Evolutionary conservation across 2,797 vertebrate species (phyloP).

Genomic region (Dendrocincla tyrannina): DNA sequence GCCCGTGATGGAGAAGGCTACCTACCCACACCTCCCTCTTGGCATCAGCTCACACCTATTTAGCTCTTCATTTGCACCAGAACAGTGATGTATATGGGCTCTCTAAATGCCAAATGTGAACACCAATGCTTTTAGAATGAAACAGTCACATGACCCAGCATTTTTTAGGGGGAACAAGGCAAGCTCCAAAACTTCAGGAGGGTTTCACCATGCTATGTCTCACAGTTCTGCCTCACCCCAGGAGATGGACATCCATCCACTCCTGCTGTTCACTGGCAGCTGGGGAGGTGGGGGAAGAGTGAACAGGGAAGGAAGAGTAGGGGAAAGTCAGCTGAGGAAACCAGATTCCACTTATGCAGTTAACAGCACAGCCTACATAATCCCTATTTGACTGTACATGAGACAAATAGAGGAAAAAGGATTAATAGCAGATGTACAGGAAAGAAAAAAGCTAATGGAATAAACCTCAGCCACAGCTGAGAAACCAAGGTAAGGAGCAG

Average conservation of each 20-base stretch:
- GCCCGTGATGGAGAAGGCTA: not conserved
- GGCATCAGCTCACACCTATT: not conserved
- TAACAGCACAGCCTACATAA: not conserved
- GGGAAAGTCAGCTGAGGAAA: conserved; percentile 5
- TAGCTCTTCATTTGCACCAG: not conserved
- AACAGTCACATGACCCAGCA: accelerated
- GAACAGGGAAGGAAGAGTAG: not conserved
- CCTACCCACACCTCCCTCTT: not conserved
- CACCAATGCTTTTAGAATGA: not conserved
- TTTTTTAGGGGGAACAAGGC: not conserved
- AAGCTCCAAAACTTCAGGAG: not conserved
- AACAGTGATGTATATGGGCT: accelerated
- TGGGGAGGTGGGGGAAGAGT: not conserved
- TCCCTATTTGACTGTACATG: not conserved
- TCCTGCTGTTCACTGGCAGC: not conserved
- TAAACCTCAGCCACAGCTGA: not conserved
- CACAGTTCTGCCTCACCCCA: not conserved
- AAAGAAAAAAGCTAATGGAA: not conserved
- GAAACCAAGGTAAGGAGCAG: not conserved
- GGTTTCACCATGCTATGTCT: not conserved
- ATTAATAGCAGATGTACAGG: not conserved
- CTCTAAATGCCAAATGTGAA: not conserved
- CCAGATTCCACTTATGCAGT: not conserved
- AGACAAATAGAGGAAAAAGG: conserved; percentile 6
- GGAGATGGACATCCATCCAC: not conserved